A percentile compares a stretch with the other conserved stretches of the same genome.
These are phyloP conservation scores for Phyto melanocephala DNA, from an alignment of 2,888 invertebrate species.

Conservation along the genomic window DNA sequence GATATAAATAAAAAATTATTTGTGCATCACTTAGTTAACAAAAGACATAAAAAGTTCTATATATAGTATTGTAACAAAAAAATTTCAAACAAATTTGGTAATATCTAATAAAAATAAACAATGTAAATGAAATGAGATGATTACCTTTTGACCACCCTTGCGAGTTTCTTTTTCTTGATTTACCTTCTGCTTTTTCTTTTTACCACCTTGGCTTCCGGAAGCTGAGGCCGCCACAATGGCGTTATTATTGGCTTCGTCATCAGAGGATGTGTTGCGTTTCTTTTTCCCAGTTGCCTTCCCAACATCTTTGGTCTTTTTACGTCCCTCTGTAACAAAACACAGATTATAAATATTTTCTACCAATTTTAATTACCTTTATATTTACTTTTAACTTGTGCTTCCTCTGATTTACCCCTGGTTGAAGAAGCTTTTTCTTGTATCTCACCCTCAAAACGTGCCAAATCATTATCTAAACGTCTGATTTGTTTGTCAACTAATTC, in stretches of 20 bases:
- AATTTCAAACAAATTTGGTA: no score
- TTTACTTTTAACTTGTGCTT: constrained; percentile 82
- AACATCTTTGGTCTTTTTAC: constrained; percentile 85
- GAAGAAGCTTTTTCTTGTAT: constrained; percentile 95
- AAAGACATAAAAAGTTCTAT: no score
- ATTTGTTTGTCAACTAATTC: constrained; percentile 99
- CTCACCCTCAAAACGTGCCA: constrained; percentile 97
- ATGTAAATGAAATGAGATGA: constrained; percentile 69
- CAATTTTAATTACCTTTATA: background rate
- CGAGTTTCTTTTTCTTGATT: constrained; percentile 80
- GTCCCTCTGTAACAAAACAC: constrained; percentile 80
- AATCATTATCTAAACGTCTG: constrained; percentile 94
- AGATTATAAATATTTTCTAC: background rate
- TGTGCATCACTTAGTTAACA: no score
- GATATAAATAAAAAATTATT: no score
- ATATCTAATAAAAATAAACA: constrained; percentile 19
- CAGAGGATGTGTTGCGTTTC: constrained; percentile 80
- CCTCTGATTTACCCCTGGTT: constrained; percentile 85
- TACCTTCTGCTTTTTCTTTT: constrained; percentile 80
- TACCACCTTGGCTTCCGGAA: constrained; percentile 76
- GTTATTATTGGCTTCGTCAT: constrained; percentile 74
- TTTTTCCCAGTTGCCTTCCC: constrained; percentile 80
- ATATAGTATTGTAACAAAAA: no score
- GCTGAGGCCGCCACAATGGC: constrained; percentile 58
- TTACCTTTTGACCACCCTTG: constrained; percentile 80